These are phyloP conservation scores for Brachyrhaphis roseni DNA, from an alignment of 2,797 vertebrate species.

Conservation along the genomic window DNA sequence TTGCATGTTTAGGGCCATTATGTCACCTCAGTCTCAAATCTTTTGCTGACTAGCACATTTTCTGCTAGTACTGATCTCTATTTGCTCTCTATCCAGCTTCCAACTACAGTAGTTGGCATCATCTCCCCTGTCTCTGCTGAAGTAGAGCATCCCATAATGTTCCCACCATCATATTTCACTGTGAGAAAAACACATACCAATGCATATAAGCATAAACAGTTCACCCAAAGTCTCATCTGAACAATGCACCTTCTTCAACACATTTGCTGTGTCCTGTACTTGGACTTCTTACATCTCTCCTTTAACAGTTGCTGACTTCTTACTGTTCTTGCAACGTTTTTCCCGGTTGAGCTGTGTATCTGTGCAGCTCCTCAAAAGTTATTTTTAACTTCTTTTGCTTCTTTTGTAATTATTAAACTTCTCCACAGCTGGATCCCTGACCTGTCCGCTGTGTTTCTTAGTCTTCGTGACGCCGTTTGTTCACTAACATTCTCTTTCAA, in stretches of 20 bases:
- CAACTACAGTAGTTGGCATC: neutral
- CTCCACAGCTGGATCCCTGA: neutral
- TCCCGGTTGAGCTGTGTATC: neutral
- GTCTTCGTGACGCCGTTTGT: neutral
- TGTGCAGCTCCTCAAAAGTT: neutral
- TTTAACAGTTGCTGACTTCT: neutral
- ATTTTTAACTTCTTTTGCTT: neutral
- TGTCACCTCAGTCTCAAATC: neutral
- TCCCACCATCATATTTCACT: neutral
- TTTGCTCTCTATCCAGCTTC: neutral
- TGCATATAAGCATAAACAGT: neutral
- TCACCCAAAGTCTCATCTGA: neutral
- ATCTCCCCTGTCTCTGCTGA: neutral
- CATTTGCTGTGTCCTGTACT: neutral
- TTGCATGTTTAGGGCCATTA: neutral
- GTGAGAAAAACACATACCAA: neutral
- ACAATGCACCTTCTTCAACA: neutral
- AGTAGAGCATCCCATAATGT: neutral
- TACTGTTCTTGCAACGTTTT: neutral
- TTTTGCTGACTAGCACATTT: neutral
- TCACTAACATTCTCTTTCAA: neutral
- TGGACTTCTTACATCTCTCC: neutral
- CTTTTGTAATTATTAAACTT: neutral
- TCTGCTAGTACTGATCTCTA: neutral
- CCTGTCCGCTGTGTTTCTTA: neutral